These are phyloP conservation scores for Scarus forsteni DNA, from an alignment of 2,797 vertebrate species.

Conservation along the genomic window DNA sequence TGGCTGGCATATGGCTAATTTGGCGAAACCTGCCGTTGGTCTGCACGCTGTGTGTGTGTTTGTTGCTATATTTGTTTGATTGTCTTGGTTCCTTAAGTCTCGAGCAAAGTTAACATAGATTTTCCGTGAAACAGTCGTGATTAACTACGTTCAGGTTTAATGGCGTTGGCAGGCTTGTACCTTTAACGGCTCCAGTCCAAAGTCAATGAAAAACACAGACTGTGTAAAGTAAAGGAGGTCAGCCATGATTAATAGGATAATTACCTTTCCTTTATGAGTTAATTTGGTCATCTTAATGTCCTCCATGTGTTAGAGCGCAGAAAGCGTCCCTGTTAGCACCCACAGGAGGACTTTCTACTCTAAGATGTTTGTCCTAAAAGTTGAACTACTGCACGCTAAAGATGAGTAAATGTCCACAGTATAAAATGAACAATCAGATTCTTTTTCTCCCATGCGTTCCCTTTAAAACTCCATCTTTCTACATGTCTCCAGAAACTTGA, in stretches of 20 bases:
- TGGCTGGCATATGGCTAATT: constrained; percentile 83
- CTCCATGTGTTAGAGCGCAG: constrained; percentile 22
- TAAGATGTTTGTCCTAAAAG: constrained; percentile 31
- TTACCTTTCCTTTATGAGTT: constrained; percentile 15
- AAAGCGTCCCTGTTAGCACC: neutral
- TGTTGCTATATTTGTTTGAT: constrained; percentile 18
- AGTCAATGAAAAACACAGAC: neutral
- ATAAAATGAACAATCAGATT: neutral
- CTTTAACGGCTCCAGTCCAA: neutral
- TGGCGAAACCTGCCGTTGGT: constrained; percentile 54
- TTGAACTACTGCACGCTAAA: constrained; percentile 14
- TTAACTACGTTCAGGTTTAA: constrained; percentile 15
- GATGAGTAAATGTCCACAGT: constrained; percentile 1
- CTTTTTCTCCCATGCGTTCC: neutral
- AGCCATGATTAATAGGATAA: constrained; percentile 33
- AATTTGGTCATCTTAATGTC: constrained; percentile 39
- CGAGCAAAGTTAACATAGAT: neutral
- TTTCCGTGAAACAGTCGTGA: constrained; percentile 3
- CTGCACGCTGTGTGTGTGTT: constrained; percentile 27
- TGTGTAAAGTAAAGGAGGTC: constrained; percentile 14
- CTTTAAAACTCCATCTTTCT: neutral
- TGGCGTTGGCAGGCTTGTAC: neutral
- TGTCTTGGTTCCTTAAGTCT: neutral
- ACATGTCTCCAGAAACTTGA: constrained; percentile 43
- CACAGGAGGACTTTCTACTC: constrained; percentile 25